phyloP scores from a whole-genome alignment of 2,797 vertebrate species.

The Siniperca scherzeri region DNA sequence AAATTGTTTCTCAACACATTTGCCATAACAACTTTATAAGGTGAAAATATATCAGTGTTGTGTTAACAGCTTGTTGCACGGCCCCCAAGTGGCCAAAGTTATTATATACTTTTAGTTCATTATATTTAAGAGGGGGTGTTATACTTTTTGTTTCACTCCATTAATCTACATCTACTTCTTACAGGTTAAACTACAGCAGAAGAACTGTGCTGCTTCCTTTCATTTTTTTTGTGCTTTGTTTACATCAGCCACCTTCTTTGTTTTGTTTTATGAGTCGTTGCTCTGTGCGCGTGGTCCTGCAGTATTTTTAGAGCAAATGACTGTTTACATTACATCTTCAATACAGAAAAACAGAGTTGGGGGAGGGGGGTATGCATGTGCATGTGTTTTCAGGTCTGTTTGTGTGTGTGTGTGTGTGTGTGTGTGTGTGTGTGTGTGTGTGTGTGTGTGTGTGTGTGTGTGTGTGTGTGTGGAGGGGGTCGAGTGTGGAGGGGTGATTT shows the following conservation, averaged over 20 bases:
- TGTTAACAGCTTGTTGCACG: neutral
- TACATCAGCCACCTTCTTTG: slow-evolving; percentile 40
- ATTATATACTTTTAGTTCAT: neutral
- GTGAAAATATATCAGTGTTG: neutral
- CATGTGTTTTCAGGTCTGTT: too few relatives aligned
- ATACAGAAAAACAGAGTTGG: slow-evolving; percentile 36
- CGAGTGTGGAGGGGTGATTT: slow-evolving; percentile 39
- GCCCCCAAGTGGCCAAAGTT: neutral
- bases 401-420: neutral
- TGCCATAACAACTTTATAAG: neutral
- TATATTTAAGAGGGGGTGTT: neutral
- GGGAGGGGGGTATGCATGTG: neutral
- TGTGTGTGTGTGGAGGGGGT: neutral
- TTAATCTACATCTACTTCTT: neutral
- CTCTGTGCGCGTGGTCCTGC: neutral
- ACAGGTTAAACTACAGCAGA: neutral
- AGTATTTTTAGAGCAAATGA: slow-evolving; percentile 56
- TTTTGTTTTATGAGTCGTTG: slow-evolving; percentile 29
- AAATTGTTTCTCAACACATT: neutral
- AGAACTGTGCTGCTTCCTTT: neutral
- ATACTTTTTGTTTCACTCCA: neutral
- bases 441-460: neutral
- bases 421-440: neutral
- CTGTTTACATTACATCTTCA: slow-evolving; percentile 53
- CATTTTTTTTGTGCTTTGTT: slow-evolving; percentile 30